Conservation (phyloP, 2,888 invertebrate species). For the Aphodius sticticus region DNA sequence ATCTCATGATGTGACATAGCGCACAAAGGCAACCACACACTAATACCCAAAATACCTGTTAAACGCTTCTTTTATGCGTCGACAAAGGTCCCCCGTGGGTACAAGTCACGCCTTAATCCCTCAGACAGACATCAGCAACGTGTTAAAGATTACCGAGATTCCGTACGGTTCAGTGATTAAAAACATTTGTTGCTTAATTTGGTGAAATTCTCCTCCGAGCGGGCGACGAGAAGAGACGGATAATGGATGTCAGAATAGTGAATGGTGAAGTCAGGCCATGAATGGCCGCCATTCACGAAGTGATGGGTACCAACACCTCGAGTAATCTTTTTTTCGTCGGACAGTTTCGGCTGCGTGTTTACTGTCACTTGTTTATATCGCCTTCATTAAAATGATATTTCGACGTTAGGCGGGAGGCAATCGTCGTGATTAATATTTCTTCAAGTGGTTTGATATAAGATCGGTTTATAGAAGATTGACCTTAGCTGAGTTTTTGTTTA, state of each 20-base stretch:
- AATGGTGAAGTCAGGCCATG: constrained; percentile 53
- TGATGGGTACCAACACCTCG: constrained; percentile 37
- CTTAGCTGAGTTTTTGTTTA: too few species aligned
- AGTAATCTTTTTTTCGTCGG: constrained; percentile 8
- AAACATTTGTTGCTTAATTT: constrained; percentile 58
- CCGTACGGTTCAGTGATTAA: constrained; percentile 56
- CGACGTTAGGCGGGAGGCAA: background rate
- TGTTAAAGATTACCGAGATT: constrained; percentile 55
- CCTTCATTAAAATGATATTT: constrained; percentile 4
- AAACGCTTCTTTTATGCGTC: constrained; percentile 52
- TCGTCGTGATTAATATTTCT: background rate
- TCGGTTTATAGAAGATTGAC: too few species aligned
- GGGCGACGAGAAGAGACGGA: constrained; percentile 39
- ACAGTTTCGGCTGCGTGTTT: constrained; percentile 19
- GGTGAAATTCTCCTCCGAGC: constrained; percentile 50
- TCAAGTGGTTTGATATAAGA: too few species aligned
- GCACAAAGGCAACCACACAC: constrained; percentile 46
- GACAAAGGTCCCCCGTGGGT: constrained; percentile 51
- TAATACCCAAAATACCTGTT: constrained; percentile 55
- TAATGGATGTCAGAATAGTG: constrained; percentile 49
- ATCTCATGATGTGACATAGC: constrained; percentile 32
- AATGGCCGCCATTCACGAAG: constrained; percentile 40
- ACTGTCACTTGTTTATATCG: constrained; percentile 23
- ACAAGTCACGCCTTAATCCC: constrained; percentile 52
- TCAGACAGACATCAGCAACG: constrained; percentile 50